Evolutionary conservation across 2,888 invertebrate genomes (phyloP), one percentile per base, ranked within the genome.

Genomic region (Notocelia uddmanniana): DNA sequence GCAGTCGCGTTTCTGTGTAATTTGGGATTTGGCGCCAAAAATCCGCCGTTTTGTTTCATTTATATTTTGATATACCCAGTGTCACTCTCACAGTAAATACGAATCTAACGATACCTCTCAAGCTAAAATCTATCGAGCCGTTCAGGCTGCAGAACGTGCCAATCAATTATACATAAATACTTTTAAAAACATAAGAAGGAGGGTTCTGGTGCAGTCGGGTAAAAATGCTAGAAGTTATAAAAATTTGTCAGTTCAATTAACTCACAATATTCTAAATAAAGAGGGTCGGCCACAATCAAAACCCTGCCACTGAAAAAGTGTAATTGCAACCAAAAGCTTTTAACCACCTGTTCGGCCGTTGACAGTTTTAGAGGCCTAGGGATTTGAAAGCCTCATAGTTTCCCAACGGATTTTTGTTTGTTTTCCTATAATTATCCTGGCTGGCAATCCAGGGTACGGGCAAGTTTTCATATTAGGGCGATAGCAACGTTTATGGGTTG

Each of bases 391-490:
- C 81, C 77, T 81, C 74, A 83, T 83, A 81, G 84, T 81, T 81
- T 77, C 76, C 80, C 74, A 80, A 80, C 84, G 82, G 82, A 79
- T 83, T 83, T 64, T 84, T 85, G 85, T 84, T 85, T 84, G 83
- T 82, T 83, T 85, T 86, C 81, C 81, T 86, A 85, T 88, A 85
- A 85, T 89, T 89, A 88, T 62, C 31, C 62, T 26, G 57, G 55
- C 67, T 45, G 48, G 67, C 13, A 88, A 89, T 85, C 84, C 86
- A 81, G 76, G 83, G 85, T 85, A 89, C 86, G 86, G 85, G 83
- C 83, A 86, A 90, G 89, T 90, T 91, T 89, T 88, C 88, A 85
- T 90, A 88, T 87, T 84, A 88, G 81, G 79, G 81, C 81, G 81
- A 82, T 86, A 85, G 87, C 83, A 83, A 81, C 79, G 82, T 84